phyloP scores from a whole-genome alignment of 2,797 vertebrate genomes.

The Acrossocheilus wenchowensis region DNA sequence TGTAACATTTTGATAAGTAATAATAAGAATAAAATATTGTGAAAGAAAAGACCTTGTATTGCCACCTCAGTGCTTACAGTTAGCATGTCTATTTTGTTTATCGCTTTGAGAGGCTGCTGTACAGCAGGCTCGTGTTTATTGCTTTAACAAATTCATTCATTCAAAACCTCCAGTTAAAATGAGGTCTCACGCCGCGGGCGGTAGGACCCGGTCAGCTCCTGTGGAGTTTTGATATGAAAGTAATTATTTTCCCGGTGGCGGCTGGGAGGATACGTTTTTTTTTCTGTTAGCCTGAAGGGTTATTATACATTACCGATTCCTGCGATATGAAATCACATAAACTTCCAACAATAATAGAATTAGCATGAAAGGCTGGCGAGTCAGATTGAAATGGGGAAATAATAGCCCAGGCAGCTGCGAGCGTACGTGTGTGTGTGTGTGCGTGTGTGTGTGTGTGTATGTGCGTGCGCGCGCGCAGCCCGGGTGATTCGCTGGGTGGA shows the following conservation, averaged over 20 bases:
- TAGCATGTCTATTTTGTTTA: conserved; percentile 52
- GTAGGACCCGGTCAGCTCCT: conserved; percentile 93
- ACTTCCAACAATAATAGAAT: conserved; percentile 96
- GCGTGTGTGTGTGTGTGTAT: conserved; percentile 86
- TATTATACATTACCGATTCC: conserved; percentile 93
- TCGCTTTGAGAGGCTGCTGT: conserved; percentile 46
- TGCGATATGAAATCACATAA: conserved; percentile 95
- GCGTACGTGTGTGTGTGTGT: conserved; percentile 84
- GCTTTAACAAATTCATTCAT: conserved; percentile 98
- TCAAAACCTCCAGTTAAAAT: conserved; percentile 83
- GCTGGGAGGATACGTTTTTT: conserved; percentile 81
- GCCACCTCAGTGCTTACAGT: conserved; percentile 37
- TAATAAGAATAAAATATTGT: conserved; percentile 78
- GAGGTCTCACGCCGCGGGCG: conserved; percentile 92
- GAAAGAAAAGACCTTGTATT: conserved; percentile 41
- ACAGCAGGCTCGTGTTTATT: conserved; percentile 86
- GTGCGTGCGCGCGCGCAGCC: conserved; percentile 80
- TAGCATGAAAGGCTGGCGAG: conserved; percentile 98
- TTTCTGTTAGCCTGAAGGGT: conserved; percentile 83
- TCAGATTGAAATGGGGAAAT: conserved; percentile 95
- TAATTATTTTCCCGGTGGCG: conserved; percentile 99
- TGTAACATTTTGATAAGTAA: conserved; percentile 99
- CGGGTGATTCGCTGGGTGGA: conserved; percentile 91
- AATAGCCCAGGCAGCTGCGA: conserved; percentile 93
- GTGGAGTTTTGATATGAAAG: conserved; percentile 99